Evolutionary conservation across 2,113 vertebrate genomes (phyloP), one percentile per base, ranked within the genome.

Genomic region (Riparia riparia): DNA sequence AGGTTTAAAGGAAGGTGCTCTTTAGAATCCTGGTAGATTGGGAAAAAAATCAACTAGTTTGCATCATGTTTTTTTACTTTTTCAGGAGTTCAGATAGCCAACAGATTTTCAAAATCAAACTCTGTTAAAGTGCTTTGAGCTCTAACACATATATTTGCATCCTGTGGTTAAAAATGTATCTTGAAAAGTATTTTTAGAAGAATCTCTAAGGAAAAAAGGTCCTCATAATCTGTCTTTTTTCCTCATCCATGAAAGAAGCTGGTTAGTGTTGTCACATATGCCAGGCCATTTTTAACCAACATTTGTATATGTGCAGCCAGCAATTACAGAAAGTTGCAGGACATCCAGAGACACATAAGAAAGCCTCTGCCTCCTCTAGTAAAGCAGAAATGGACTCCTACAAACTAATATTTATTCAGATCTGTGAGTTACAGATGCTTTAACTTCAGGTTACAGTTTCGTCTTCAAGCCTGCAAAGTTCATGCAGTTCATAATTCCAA

Each of bases 371-470:
- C 41, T 94, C 45, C 89, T 89, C 86, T 91, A 60, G 57, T 69
- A 94, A 82, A 82, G 49, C 7, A 95, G 70, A 93, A 94, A 69
- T 54, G 50, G 39, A 72, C 54, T 82, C 83, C 53, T 89, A n/a
- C 6, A 94, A 83, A 64, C 32, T 95, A 94, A 94, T 95, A 94
- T 96, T 95, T 96, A 80, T 89, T 72, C 74, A 85, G 14, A 76
- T 82, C 41, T 63, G 28, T 82, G 86, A 96, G 53, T 93, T 58
- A 81, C 28, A 89, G 21, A 51, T 71, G 57, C 34, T 91, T 79
- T 72, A 79, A 78, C 53, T 76, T 82, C 49, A 79, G 53, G 57
- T 79, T 93, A 74, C 56, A 60, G 10, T 26, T 90, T 86, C 4
- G 0, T 63, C 45, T 86, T 82, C 63, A 60, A 78, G 37, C 31